Conservation (phyloP, 1,140 invertebrate species). For the Drosophila seguyi region DNA sequence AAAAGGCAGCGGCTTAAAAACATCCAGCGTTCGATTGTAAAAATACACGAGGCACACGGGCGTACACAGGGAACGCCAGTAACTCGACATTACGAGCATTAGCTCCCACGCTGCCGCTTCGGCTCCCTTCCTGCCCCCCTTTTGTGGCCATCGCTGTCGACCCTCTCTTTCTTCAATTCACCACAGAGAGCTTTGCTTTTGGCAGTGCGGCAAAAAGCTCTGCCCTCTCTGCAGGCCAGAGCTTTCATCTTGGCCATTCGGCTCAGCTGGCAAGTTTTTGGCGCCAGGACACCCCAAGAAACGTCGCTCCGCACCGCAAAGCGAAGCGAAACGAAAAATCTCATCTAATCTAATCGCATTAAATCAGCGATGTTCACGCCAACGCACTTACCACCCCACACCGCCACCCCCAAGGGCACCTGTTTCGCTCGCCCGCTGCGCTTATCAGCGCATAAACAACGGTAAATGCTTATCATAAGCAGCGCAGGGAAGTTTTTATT, state of each 20-base stretch:
- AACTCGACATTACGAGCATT: slow-evolving; percentile 78
- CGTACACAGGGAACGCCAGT: slow-evolving; percentile 60
- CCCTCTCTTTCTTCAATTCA: slow-evolving; percentile 35
- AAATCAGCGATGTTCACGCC: slow-evolving; percentile 58
- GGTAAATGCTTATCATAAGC: slow-evolving; percentile 33
- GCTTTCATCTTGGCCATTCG: slow-evolving; percentile 44
- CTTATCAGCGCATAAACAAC: slow-evolving; percentile 42
- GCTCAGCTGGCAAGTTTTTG: slow-evolving; percentile 54
- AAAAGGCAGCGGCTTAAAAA: slow-evolving; percentile 75
- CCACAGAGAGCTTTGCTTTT: slow-evolving; percentile 57
- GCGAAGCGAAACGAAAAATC: slow-evolving; percentile 40
- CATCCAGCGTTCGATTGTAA: slow-evolving; percentile 32
- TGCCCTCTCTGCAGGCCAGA: background rate
- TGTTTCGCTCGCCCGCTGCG: slow-evolving; percentile 10
- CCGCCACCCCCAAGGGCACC: background rate
- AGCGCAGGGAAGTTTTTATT: slow-evolving; percentile 17
- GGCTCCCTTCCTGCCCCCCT: slow-evolving; percentile 1
- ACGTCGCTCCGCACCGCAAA: background rate
- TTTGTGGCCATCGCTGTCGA: background rate
- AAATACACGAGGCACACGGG: slow-evolving; percentile 40
- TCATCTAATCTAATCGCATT: slow-evolving; percentile 73
- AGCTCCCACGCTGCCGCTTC: slow-evolving; percentile 50
- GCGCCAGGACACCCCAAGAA: slow-evolving; percentile 45
- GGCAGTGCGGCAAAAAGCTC: slow-evolving; percentile 52
- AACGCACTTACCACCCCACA: background rate